A percentile compares a stretch with the other conserved stretches of the same genome.
These are phyloP conservation scores for Hydropsyche betteni DNA, from an alignment of 2,888 invertebrate genomes.

Conservation along the genomic window DNA sequence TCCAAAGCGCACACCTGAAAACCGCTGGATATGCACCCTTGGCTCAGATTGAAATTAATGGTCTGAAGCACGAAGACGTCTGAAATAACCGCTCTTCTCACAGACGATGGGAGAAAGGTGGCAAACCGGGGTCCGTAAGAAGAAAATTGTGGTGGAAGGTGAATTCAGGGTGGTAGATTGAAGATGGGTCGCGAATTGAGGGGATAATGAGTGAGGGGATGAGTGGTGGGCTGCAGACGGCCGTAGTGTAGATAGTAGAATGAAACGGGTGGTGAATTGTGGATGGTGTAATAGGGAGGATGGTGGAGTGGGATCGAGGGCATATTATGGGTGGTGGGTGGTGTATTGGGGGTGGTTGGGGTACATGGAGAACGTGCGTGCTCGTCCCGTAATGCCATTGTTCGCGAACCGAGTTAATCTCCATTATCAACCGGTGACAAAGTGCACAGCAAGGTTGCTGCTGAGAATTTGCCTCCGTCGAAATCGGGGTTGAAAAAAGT, in stretches of 20 bases:
- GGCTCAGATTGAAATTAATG: slow-evolving; percentile 9
- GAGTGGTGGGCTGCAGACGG: too few relatives aligned
- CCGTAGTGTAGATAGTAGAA: too few relatives aligned
- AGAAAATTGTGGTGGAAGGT: not conserved
- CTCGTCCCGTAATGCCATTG: slow-evolving; percentile 8
- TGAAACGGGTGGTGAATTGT: too few relatives aligned
- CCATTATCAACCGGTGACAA: slow-evolving; percentile 44
- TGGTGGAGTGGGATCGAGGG: not conserved
- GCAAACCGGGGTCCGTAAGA: too few relatives aligned
- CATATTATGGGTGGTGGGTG: not conserved
- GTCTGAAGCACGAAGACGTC: slow-evolving; percentile 4
- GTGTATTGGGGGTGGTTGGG: not conserved
- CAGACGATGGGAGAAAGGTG: too few relatives aligned
- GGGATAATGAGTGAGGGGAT: too few relatives aligned
- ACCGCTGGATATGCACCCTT: too few relatives aligned
- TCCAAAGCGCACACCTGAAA: too few relatives aligned
- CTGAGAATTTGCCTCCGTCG: slow-evolving; percentile 42
- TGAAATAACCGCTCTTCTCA: not conserved
- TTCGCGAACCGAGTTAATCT: slow-evolving; percentile 37
- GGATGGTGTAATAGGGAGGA: too few relatives aligned
- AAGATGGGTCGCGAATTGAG: too few relatives aligned
- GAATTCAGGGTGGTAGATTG: not conserved
- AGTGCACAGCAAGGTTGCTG: slow-evolving; percentile 40
- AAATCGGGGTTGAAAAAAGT: slow-evolving; percentile 7
- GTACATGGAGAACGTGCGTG: not conserved